Conservation (phyloP, 1,140 invertebrate species). For the Wiebesia pumilae region DNA sequence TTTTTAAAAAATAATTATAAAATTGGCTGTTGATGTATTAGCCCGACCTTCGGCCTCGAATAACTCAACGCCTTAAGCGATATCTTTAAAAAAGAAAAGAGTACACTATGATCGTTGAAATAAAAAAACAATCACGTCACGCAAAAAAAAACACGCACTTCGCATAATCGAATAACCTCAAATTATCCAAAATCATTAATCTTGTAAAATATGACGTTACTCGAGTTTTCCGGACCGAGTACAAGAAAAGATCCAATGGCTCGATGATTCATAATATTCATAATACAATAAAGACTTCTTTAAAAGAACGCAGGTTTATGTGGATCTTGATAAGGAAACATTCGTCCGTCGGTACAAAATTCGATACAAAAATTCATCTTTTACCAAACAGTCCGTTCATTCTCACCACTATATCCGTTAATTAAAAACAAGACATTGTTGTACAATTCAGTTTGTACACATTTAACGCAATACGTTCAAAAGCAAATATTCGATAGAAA, state of each 20-base stretch:
- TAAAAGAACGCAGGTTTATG: neutral
- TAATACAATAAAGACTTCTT: constrained; percentile 12
- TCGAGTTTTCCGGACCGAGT: neutral
- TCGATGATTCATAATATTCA: constrained; percentile 4
- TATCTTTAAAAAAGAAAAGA: no score
- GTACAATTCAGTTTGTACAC: neutral
- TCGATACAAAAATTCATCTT: neutral
- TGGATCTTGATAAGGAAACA: constrained; percentile 28
- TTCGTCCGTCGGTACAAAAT: neutral
- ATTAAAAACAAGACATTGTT: neutral
- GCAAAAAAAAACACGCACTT: no score
- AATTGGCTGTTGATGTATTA: no score
- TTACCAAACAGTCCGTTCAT: neutral
- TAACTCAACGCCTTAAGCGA: no score
- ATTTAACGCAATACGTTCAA: neutral
- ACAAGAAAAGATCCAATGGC: neutral
- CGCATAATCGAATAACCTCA: no score
- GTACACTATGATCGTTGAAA: no score
- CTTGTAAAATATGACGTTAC: no score
- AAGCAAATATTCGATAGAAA: neutral
- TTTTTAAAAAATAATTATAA: no score
- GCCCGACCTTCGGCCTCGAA: no score
- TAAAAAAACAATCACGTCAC: no score
- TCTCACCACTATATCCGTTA: neutral
- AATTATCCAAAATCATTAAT: no score